Evolutionary conservation across 2,888 invertebrate species (phyloP).

Genomic region (Tetranychus piercei): DNA sequence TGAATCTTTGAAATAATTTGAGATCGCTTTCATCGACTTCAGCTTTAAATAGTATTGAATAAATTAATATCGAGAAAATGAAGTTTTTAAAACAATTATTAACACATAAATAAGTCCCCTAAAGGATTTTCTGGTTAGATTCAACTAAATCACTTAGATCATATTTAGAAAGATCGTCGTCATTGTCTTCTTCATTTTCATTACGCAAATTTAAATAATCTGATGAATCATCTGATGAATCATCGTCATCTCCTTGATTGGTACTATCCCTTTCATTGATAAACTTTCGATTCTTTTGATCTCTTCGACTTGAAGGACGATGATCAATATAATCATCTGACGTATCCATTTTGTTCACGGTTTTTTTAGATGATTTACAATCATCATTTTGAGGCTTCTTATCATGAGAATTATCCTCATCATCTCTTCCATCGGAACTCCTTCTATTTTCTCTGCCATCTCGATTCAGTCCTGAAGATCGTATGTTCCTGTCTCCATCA

Average conservation of each 20-base stretch:
- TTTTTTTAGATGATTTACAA: neutral
- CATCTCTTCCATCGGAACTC: neutral
- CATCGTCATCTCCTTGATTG: neutral
- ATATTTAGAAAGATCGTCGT: conserved; percentile 56
- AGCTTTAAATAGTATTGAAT: no score
- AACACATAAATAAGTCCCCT: no score
- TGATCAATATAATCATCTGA: neutral
- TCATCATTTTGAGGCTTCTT: neutral
- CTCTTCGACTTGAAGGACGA: neutral
- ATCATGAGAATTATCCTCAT: neutral
- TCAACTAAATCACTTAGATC: conserved; percentile 37
- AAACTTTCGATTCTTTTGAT: conserved; percentile 5
- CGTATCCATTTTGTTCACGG: neutral
- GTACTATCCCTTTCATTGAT: conserved; percentile 26
- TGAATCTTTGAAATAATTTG: no score
- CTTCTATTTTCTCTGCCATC: neutral
- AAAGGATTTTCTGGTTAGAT: no score
- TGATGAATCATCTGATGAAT: neutral
- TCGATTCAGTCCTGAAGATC: neutral
- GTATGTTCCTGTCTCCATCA: neutral
- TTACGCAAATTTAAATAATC: conserved; percentile 31
- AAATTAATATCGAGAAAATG: no score
- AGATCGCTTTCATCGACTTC: no score
- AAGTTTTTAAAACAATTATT: no score
- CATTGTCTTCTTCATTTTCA: conserved; percentile 39